These are phyloP conservation scores for Cherax destructor DNA, from an alignment of 1,140 invertebrate genomes.

Conservation along the genomic window DNA sequence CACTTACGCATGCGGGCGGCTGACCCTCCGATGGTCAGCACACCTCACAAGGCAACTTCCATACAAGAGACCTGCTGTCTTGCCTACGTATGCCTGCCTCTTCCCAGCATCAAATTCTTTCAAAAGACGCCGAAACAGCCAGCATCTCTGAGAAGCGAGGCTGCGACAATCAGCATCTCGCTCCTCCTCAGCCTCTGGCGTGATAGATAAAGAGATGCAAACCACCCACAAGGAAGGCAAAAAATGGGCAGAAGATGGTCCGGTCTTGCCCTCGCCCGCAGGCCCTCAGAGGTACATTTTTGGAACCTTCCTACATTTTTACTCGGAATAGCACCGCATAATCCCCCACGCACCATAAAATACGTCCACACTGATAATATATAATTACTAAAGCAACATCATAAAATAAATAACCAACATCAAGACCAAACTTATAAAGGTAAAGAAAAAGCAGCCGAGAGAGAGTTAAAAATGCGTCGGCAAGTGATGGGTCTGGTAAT, in stretches of 20 bases:
- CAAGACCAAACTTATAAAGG: background rate
- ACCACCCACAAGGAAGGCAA: background rate
- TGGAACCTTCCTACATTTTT: background rate
- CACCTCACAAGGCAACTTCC: background rate
- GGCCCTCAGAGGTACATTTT: background rate
- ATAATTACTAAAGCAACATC: conserved; percentile 14
- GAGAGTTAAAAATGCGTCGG: background rate
- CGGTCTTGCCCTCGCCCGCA: background rate
- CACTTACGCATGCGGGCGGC: conserved; percentile 6
- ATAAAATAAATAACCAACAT: conserved; percentile 8
- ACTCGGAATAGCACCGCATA: background rate
- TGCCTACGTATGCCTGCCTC: too few relatives aligned
- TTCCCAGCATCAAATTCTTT: too few relatives aligned
- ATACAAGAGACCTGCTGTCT: background rate
- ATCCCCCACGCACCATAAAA: background rate
- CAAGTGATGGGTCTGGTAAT: background rate
- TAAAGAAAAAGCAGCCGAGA: background rate
- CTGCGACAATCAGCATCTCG: too few relatives aligned
- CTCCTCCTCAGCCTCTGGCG: background rate
- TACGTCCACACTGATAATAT: conserved; percentile 13
- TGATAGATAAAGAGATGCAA: background rate
- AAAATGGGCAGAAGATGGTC: conserved; percentile 26
- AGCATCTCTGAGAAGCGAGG: background rate
- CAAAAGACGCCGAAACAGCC: background rate
- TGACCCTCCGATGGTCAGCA: background rate